phyloP scores from a whole-genome alignment of 2,113 vertebrate genomes.

The Origma solitaria region DNA sequence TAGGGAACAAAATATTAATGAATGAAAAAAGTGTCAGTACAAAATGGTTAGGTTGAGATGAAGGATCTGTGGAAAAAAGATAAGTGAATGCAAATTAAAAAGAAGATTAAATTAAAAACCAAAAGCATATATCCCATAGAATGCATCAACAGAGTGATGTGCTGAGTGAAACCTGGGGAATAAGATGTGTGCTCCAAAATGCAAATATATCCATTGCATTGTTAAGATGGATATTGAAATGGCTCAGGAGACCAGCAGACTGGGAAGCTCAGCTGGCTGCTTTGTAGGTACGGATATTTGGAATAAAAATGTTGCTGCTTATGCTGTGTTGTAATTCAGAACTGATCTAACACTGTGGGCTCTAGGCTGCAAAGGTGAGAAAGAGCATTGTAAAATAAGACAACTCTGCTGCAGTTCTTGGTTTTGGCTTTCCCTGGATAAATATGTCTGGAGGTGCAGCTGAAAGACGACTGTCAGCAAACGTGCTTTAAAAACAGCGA shows the following conservation, averaged over 20 bases:
- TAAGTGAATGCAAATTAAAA: constrained; percentile 52
- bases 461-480: background rate
- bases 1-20: constrained; percentile 42
- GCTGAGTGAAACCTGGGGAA: constrained; percentile 34
- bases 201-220: constrained; percentile 14
- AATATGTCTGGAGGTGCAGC: background rate
- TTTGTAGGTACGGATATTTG: background rate
- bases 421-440: background rate
- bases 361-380: background rate
- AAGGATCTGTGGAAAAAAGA: constrained; percentile 41
- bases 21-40: constrained; percentile 22
- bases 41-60: constrained; percentile 24
- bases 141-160: constrained; percentile 8
- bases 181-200: constrained; percentile 30
- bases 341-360: background rate
- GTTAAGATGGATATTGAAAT: constrained; percentile 21
- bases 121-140: constrained; percentile 22
- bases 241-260: background rate
- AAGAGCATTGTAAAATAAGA: background rate
- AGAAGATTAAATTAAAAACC: constrained; percentile 40
- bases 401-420: background rate
- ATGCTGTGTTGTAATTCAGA: background rate
- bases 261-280: constrained; percentile 8
- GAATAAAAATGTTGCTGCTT: background rate
- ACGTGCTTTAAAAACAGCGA: background rate